Percentiles rank a stretch among this genome's conserved stretches.
phyloP scores from a whole-genome alignment of 2,888 invertebrate species.

The Ochropacha duplaris region DNA sequence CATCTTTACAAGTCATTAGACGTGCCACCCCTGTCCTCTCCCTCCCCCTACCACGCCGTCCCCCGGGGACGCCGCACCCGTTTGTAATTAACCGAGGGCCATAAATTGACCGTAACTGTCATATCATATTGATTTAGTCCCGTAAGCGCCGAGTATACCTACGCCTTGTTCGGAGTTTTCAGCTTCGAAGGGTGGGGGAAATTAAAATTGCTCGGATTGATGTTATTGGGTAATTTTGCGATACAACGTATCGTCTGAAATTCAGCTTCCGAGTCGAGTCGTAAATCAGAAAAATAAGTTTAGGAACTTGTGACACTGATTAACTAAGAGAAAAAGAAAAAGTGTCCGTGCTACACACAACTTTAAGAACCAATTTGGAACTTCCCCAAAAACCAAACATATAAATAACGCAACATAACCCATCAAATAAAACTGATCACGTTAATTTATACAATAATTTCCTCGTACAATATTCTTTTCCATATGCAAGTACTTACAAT shows the following conservation, averaged over 20 bases:
- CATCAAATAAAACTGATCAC: conserved; percentile 10
- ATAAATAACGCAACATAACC: background rate
- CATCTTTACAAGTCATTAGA: conserved; percentile 81
- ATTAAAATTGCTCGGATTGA: conserved; percentile 59
- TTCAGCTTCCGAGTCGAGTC: background rate
- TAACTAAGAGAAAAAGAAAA: background rate
- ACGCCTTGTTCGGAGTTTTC: conserved; percentile 55
- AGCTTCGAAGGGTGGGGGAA: conserved; percentile 49
- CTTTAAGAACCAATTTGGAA: background rate
- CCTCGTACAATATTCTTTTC: conserved; percentile 32
- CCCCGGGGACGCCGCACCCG: conserved; percentile 53
- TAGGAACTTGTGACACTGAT: background rate
- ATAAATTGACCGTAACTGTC: conserved; percentile 83
- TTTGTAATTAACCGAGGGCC: conserved; percentile 81
- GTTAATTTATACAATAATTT: conserved; percentile 26
- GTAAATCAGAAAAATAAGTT: background rate
- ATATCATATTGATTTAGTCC: conserved; percentile 84
- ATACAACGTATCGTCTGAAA: conserved; percentile 2
- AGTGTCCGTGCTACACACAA: background rate
- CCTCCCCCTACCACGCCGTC: conserved; percentile 11
- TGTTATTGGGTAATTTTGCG: conserved; percentile 27
- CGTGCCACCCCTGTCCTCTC: conserved; percentile 38
- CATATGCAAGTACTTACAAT: conserved; percentile 33
- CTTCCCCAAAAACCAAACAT: background rate
- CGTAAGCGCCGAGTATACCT: conserved; percentile 46